Conservation (phyloP, 2,797 vertebrate species). For the Micromesistius poutassou region DNA sequence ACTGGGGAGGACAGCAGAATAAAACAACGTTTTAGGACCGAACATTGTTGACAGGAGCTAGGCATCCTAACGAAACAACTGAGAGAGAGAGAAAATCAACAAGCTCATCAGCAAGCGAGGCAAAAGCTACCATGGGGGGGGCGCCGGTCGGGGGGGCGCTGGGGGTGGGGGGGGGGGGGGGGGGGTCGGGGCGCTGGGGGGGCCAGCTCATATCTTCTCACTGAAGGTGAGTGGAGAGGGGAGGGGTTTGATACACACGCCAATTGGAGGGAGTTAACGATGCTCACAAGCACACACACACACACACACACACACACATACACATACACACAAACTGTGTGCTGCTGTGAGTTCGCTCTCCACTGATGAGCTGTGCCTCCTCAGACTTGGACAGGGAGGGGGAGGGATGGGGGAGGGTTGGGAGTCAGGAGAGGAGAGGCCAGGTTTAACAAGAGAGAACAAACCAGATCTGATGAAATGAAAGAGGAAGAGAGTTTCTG, state of each 20-base stretch:
- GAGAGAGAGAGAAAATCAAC: no score
- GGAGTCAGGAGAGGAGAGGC: not conserved
- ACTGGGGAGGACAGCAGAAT: no score
- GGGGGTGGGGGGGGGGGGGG: no score
- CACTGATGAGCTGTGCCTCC: not conserved
- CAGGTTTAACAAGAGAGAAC: not conserved
- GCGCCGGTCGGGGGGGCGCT: no score
- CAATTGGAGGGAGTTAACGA: slow-evolving; percentile 59
- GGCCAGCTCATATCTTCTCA: not conserved
- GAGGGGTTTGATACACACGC: not conserved
- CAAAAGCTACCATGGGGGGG: no score
- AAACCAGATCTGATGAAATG: slow-evolving; percentile 38
- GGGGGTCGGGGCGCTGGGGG: no score
- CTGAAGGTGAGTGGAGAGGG: not conserved
- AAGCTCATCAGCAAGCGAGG: no score
- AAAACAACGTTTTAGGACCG: no score
- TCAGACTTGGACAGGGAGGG: slow-evolving; percentile 2
- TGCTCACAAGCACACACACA: not conserved
- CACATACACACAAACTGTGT: not conserved
- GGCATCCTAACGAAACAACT: no score
- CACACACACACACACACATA: not conserved
- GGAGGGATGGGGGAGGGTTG: not conserved
- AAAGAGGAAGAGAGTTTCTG: slow-evolving; percentile 42
- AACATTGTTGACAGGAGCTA: no score
- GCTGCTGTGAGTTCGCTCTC: slow-evolving; percentile 35